A percentile compares a stretch with the other conserved stretches of the same genome.
These are phyloP conservation scores for Strigamia transsilvanica DNA, from an alignment of 2,888 invertebrate genomes.

Conservation along the genomic window DNA sequence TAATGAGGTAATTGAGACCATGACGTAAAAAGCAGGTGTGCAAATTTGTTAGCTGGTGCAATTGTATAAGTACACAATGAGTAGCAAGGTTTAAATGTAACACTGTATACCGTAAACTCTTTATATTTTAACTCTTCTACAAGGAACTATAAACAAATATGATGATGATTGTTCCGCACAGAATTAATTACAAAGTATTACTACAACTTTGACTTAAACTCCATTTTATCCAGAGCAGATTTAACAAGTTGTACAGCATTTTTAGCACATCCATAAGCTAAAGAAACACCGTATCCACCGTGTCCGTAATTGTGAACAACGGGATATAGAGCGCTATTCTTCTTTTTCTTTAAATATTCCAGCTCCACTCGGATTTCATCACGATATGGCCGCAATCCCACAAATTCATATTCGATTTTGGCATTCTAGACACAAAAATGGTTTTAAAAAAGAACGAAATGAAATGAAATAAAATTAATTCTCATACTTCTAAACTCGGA, in stretches of 20 bases:
- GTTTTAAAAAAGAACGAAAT: no score
- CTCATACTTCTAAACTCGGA: constrained; percentile 70
- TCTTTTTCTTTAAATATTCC: constrained; percentile 59
- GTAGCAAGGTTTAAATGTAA: no score
- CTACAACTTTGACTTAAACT: background rate
- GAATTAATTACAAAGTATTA: background rate
- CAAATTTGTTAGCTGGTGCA: no score
- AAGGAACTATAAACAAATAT: no score
- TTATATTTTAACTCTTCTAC: no score
- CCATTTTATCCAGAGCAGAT: background rate
- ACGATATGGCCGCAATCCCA: constrained; percentile 85
- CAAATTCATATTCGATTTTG: constrained; percentile 75
- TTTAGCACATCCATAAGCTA: constrained; percentile 85
- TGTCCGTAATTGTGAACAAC: constrained; percentile 95
- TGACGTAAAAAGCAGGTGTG: no score
- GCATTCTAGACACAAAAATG: constrained; percentile 62
- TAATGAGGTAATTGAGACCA: no score
- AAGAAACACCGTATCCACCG: constrained; percentile 90
- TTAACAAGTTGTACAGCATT: constrained; percentile 75
- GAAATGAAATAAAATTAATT: no score
- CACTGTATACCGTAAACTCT: no score
- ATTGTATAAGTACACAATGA: no score
- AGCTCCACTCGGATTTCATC: constrained; percentile 65
- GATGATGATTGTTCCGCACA: background rate
- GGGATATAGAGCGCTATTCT: background rate